Percentiles rank a stretch among this genome's conserved stretches.
Evolutionary conservation across 2,113 vertebrate species (phyloP).

Genomic region (Eurypyga helias): DNA sequence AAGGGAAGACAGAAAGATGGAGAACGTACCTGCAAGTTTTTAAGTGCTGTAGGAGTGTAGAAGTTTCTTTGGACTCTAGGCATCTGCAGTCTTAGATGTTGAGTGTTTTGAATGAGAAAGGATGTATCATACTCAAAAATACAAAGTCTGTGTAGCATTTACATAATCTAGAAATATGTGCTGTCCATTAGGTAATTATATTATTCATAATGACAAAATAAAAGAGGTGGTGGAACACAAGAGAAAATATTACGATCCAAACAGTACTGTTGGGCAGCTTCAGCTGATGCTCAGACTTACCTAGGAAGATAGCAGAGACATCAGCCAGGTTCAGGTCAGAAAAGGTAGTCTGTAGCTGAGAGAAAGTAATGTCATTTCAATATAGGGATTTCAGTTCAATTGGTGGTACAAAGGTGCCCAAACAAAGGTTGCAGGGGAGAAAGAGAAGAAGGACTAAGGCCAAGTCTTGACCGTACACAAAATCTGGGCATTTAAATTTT

Average conservation of each 20-base stretch:
- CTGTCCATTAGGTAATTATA: background rate
- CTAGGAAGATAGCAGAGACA: background rate
- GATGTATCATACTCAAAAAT: background rate
- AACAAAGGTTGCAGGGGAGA: background rate
- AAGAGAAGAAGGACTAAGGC: background rate
- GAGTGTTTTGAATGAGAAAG: background rate
- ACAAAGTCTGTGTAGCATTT: background rate
- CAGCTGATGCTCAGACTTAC: background rate
- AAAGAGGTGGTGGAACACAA: background rate
- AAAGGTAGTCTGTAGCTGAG: background rate
- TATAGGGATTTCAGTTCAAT: background rate
- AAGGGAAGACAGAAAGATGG: background rate
- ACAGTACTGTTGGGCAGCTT: background rate
- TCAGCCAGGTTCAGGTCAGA: background rate
- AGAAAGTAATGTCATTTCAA: background rate
- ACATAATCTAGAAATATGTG: background rate
- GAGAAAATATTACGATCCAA: background rate
- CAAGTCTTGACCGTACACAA: background rate
- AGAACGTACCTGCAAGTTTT: background rate
- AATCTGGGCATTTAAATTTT: background rate
- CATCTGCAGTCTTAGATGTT: background rate
- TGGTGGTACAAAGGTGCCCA: rapidly evolving
- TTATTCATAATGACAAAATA: background rate
- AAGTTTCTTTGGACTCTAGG: background rate
- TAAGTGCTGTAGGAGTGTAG: background rate